Evolutionary conservation across 2,113 vertebrate species (phyloP), one percentile per base, ranked within the genome.

Genomic region (Cettia cetti): DNA sequence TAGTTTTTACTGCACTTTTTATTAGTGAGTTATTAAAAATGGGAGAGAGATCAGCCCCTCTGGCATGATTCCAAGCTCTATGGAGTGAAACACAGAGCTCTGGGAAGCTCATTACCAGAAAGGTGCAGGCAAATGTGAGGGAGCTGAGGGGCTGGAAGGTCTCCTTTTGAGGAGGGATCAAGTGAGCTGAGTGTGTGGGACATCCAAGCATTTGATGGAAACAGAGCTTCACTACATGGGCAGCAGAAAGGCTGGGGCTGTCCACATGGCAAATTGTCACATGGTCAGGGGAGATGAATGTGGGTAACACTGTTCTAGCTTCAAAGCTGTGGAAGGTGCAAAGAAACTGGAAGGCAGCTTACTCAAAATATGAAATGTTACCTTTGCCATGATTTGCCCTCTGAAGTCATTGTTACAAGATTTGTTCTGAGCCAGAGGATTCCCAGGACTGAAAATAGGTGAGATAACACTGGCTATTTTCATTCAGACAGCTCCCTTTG

Each of bases 221-320:
- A 26, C 15, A 68, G 59, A 91, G 33, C 35, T 60, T 35, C 23
- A 26, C 11, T 13, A 22, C n/a, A 21, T 50, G 66, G 33, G 42
- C 54, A 52, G 5, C 49, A 59, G 59, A 61, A 52, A 33, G 45
- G 3, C 31, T 35, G 42, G 45, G 49, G 11, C 54, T 42, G 71
- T 72, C 37, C 45, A 45, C 12, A 7, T 33, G 68, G 64, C 63
- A 52, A 20, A 79, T 70, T 30, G 50, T 18, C 30, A 61, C n/a
- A n/a, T 0, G 0, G 22, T 13, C 59, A 79, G 82, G 47, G 71
- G 21, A 78, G 57, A 33, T 49, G 22, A 23, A 26, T 57, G 31
- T 54, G 50, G 9, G 2, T 66, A 1, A 53, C 18, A 2, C 47
- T 53, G 15, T 40, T 80, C 20, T 53, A 80, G 33, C 69, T n/a